Evolutionary conservation across 2,113 vertebrate species (phyloP), one percentile per base, ranked within the genome.

Genomic region (Boulengeromyrus knoepffleri): DNA sequence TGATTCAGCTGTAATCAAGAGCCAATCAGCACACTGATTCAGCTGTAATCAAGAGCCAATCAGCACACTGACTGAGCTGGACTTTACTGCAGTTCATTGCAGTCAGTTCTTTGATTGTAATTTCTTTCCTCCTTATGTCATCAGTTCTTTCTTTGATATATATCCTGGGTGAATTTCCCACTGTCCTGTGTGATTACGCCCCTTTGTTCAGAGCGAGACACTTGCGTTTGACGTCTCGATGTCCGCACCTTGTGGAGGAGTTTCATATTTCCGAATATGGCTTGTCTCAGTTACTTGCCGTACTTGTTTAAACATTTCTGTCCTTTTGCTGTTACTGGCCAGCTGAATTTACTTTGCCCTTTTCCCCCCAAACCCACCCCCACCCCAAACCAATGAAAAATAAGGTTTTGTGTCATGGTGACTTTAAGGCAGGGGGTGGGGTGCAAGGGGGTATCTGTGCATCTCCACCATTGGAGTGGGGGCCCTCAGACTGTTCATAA

Each of bases 261-360:
- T 31, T 5, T 77, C 70, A 36, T 39, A 77, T 31, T 36, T 31
- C 70, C 31, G 0, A 17, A 5, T 13, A 36, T 27, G 31, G 66
- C 17, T 36, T 1, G 13, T 77, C 70, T 77, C 70, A 3, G 70
- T 77, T 77, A 77, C 70, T 77, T 17, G 27, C 45, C 21, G 46
- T 46, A 36, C 45, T 36, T 77, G 56, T 89, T 87, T 70, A 87
- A n/a, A 42, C 89, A 49, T 90, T 90, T 85, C 85, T 45, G 36
- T 42, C 12, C 36, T 6, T 9, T 24, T 66, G 36, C 83, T 88
- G 45, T 52, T 24, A 45, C 12, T 84, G 80, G 46, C 21, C 39
- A 84, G 39, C 17, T 84, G n/a, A 45, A 21, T 84, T 85, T 85
- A 45, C 42, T 19, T 84, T 24, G 39, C 42, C 42, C 45, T 85